Evolutionary conservation across 2,888 invertebrate species (phyloP).

Genomic region (Aethes cnicana): DNA sequence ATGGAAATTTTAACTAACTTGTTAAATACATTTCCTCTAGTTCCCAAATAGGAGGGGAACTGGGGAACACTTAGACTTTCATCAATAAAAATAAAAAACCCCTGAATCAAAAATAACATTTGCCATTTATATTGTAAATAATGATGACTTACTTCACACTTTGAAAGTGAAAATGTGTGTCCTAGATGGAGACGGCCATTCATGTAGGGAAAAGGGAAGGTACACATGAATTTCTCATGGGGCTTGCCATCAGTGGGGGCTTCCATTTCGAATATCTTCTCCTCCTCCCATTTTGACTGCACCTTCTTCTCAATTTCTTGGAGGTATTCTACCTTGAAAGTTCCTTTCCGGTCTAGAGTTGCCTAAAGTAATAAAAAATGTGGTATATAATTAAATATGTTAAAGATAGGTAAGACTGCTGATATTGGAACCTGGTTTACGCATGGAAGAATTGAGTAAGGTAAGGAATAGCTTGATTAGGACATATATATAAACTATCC

Average conservation of each 20-base stretch:
- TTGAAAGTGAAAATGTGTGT: conserved; percentile 97
- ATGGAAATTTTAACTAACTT: too few relatives aligned
- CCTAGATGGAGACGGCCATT: conserved; percentile 98
- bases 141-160: conserved; percentile 90
- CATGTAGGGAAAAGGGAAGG: conserved; percentile 99
- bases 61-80: too few relatives aligned
- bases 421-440: too few relatives aligned
- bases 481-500: too few relatives aligned
- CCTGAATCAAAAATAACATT: too few relatives aligned
- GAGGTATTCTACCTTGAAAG: conserved; percentile 97
- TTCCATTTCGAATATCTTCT: conserved; percentile 91
- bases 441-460: too few relatives aligned
- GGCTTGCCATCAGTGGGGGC: conserved; percentile 85
- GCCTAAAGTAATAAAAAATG: conserved; percentile 53
- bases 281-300: conserved; percentile 92
- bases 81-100: too few relatives aligned
- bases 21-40: too few relatives aligned
- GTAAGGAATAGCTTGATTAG: too few relatives aligned
- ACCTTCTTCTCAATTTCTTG: conserved; percentile 93
- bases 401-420: background rate
- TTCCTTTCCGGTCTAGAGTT: conserved; percentile 88
- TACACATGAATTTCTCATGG: conserved; percentile 93
- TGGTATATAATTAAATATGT: background rate
- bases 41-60: too few relatives aligned
- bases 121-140: too few relatives aligned